Evolutionary conservation across 2,888 invertebrate species (phyloP).

Genomic region (Strigamia crassipes): DNA sequence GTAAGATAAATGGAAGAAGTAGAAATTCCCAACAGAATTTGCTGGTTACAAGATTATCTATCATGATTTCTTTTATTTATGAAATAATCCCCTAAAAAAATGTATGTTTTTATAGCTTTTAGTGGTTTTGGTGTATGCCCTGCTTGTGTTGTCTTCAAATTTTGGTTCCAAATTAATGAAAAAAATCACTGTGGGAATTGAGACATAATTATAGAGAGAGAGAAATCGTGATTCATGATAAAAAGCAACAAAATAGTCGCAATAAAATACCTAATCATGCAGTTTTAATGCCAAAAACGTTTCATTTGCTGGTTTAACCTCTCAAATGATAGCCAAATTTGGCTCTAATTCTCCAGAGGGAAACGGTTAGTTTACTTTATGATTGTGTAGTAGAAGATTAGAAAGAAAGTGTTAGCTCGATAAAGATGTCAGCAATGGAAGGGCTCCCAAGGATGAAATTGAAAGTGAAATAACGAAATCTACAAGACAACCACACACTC

Average conservation of each 20-base stretch:
- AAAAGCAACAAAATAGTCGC: conserved; percentile 25
- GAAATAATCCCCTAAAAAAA: conserved; percentile 7
- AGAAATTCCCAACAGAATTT: neutral
- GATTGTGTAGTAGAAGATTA: conserved; percentile 12
- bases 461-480: neutral
- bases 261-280: conserved; percentile 13
- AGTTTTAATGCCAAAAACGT: conserved; percentile 24
- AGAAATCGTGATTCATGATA: conserved; percentile 18
- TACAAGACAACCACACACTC: neutral
- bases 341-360: neutral
- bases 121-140: neutral
- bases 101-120: neutral
- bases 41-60: conserved; percentile 3
- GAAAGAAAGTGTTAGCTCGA: conserved; percentile 25
- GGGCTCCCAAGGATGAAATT: neutral
- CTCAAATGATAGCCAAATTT: conserved; percentile 33
- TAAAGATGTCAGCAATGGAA: neutral
- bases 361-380: conserved; percentile 17
- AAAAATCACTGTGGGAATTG: neutral
- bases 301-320: conserved; percentile 15
- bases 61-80: conserved; percentile 32
- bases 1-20: neutral
- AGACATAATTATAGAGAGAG: conserved; percentile 4
- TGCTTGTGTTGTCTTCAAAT: neutral
- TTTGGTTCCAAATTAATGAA: conserved; percentile 22